These are phyloP conservation scores for Diprion similis DNA, from an alignment of 1,140 invertebrate species.

Conservation along the genomic window DNA sequence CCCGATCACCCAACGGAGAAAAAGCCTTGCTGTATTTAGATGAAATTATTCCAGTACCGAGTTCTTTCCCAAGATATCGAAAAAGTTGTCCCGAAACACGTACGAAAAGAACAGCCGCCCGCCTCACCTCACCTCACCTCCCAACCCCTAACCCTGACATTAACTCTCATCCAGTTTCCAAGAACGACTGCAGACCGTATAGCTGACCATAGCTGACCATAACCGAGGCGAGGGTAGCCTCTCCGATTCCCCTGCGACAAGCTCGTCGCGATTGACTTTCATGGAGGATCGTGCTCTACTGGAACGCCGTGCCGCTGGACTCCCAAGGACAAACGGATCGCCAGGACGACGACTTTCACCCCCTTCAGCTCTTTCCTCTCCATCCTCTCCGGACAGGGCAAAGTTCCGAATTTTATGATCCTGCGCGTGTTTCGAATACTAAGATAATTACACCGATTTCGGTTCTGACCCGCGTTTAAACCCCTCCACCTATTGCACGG, in stretches of 20 bases:
- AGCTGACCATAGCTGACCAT: not conserved
- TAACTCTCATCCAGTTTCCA: constrained; percentile 7
- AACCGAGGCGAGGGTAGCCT: constrained; percentile 1
- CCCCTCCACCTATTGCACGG: too few relatives aligned
- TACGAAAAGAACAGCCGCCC: constrained; percentile 1
- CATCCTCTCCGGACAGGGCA: not conserved
- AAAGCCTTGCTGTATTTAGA: too few relatives aligned
- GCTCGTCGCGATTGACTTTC: not conserved
- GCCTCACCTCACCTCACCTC: too few relatives aligned
- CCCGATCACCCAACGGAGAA: too few relatives aligned
- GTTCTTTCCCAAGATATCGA: not conserved
- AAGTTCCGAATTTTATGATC: constrained; percentile 7
- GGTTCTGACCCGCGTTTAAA: not conserved
- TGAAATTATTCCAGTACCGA: not conserved
- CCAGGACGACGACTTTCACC: not conserved
- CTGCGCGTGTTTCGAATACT: not conserved
- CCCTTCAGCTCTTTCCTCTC: not conserved
- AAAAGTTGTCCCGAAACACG: not conserved
- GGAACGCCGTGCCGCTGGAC: not conserved
- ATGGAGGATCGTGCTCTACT: not conserved
- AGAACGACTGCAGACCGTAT: not conserved
- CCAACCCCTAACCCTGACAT: not conserved
- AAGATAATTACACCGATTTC: constrained; percentile 2
- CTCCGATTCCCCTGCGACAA: not conserved
- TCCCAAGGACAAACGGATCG: not conserved